These are phyloP conservation scores for Babyrousa celebensis DNA, from an alignment of 2,797 vertebrate species.

Conservation along the genomic window DNA sequence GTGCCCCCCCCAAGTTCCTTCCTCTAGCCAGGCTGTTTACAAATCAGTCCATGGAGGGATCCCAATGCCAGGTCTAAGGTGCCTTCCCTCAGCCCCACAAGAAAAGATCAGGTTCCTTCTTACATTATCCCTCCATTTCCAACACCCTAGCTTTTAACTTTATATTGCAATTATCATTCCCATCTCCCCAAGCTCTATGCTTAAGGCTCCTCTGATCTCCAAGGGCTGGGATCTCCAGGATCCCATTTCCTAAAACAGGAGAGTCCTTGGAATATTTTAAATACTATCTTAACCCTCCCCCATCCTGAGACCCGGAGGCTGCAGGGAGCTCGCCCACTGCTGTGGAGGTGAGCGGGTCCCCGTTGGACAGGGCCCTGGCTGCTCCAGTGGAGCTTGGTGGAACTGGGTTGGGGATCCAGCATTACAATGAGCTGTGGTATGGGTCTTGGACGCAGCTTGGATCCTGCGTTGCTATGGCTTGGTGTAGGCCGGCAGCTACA, in stretches of 20 bases:
- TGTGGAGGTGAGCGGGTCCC: background rate
- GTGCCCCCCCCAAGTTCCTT: background rate
- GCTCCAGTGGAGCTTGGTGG: background rate
- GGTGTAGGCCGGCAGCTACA: no score
- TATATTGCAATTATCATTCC: background rate
- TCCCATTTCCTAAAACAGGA: background rate
- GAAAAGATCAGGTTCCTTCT: background rate
- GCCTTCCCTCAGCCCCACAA: background rate
- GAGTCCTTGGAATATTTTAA: background rate
- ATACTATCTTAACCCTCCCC: constrained; percentile 15
- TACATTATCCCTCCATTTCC: background rate
- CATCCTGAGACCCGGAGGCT: background rate
- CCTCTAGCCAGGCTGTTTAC: background rate
- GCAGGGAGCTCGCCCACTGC: background rate
- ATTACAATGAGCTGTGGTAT: no score
- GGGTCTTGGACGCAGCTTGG: no score
- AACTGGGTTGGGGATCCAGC: background rate
- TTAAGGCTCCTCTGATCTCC: background rate
- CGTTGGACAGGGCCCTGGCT: background rate
- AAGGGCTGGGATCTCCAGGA: background rate
- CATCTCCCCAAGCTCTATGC: background rate
- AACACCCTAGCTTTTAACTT: background rate
- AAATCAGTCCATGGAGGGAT: background rate
- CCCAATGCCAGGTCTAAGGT: background rate
- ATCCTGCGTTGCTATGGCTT: no score